Percentiles rank a stretch among this genome's conserved stretches.
These are phyloP conservation scores for Drosophila jambulina DNA, from an alignment of 1,140 invertebrate genomes.

Conservation along the genomic window DNA sequence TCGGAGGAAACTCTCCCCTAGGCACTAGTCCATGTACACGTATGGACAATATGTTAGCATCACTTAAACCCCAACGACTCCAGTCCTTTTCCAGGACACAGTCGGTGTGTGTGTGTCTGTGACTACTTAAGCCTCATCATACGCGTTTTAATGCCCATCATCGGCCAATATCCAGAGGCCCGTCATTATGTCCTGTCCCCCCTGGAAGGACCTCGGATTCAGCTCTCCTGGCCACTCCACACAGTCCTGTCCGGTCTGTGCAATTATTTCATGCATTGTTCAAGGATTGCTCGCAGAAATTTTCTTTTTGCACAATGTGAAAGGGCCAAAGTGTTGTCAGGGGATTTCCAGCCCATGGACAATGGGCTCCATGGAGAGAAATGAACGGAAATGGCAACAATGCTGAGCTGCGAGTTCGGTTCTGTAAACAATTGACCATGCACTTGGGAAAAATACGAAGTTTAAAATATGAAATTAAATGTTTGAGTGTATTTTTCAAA, in stretches of 20 bases:
- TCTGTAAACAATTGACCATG: constrained; percentile 72
- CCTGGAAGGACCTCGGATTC: constrained; percentile 27
- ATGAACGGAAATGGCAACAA: constrained; percentile 73
- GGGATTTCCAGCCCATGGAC: constrained; percentile 67
- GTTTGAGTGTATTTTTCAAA: neutral
- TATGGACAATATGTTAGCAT: constrained; percentile 58
- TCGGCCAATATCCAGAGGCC: constrained; percentile 60
- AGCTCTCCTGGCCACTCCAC: neutral
- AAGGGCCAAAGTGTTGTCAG: constrained; percentile 76
- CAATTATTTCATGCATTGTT: constrained; percentile 80
- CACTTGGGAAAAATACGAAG: neutral
- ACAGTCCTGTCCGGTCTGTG: constrained; percentile 44
- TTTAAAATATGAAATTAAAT: neutral
- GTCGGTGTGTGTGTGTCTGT: constrained; percentile 30
- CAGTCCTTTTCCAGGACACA: constrained; percentile 31
- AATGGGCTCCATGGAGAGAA: constrained; percentile 51
- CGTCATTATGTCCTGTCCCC: constrained; percentile 64
- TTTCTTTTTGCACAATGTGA: constrained; percentile 64
- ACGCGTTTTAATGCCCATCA: constrained; percentile 78
- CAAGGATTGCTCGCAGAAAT: constrained; percentile 76
- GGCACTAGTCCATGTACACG: neutral
- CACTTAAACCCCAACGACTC: constrained; percentile 57
- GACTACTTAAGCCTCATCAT: constrained; percentile 81
- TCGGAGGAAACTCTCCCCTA: constrained; percentile 29
- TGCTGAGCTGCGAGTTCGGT: constrained; percentile 38